These are phyloP conservation scores for Anableps anableps DNA, from an alignment of 2,797 vertebrate species.

Conservation along the genomic window DNA sequence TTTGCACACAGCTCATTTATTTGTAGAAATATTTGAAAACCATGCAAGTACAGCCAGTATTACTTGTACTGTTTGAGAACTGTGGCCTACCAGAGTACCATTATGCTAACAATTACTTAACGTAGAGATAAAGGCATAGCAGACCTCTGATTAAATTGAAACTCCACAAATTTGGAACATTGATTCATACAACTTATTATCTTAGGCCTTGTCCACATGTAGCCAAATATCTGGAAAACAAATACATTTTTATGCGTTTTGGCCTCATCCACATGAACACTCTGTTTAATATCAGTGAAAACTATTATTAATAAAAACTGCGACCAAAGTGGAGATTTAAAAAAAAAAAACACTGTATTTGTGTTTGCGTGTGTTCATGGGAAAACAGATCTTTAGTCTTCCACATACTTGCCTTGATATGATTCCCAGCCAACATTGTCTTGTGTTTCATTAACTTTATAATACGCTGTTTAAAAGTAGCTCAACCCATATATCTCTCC, in stretches of 20 bases:
- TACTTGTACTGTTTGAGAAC: neutral
- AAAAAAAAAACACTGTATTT: too few relatives aligned
- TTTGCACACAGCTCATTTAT: neutral
- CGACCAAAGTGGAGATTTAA: neutral
- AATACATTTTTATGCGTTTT: too few relatives aligned
- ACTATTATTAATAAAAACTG: neutral
- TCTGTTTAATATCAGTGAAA: neutral
- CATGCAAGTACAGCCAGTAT: neutral
- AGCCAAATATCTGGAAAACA: too few relatives aligned
- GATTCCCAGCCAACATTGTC: too few relatives aligned
- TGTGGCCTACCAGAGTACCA: neutral
- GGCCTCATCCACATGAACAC: too few relatives aligned
- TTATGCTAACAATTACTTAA: neutral
- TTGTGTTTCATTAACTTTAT: too few relatives aligned
- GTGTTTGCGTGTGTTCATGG: too few relatives aligned
- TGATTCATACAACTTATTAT: neutral
- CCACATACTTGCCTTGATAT: too few relatives aligned
- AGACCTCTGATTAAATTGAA: neutral
- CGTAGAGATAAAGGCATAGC: neutral
- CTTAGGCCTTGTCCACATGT: neutral
- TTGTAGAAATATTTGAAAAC: neutral
- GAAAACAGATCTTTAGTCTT: too few relatives aligned
- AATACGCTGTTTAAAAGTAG: too few relatives aligned
- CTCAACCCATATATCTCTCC: neutral
- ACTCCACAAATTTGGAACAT: neutral